phyloP scores from a whole-genome alignment of 2,113 vertebrate species.

The Sula dactylatra region DNA sequence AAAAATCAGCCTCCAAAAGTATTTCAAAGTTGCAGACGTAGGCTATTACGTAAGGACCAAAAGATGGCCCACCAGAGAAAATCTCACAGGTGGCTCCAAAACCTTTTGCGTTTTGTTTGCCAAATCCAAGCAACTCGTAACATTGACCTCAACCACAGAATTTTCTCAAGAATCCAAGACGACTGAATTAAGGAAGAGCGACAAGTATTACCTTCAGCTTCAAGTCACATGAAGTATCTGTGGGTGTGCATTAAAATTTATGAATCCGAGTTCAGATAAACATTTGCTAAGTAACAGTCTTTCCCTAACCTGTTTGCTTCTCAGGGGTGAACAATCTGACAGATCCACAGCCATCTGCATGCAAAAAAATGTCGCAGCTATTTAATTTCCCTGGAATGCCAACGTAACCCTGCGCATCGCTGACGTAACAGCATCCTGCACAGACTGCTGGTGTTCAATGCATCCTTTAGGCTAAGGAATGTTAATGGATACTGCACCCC shows the following conservation, averaged over 20 bases:
- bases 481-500: background rate
- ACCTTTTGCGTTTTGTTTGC: background rate
- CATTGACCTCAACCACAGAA: background rate
- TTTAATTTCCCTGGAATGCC: background rate
- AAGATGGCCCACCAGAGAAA: background rate
- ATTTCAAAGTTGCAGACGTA: background rate
- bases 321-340: background rate
- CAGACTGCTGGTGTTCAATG: background rate
- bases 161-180: background rate
- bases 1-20: background rate
- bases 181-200: background rate
- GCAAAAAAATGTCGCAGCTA: background rate
- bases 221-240: constrained; percentile 15
- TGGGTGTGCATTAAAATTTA: constrained; percentile 40
- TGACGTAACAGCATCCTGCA: background rate
- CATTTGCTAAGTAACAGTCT: background rate
- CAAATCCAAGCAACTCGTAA: background rate
- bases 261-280: constrained; percentile 1
- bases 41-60: background rate
- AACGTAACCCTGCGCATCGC: background rate
- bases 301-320: background rate
- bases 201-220: constrained; percentile 8
- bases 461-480: background rate
- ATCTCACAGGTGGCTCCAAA: background rate
- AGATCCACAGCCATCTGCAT: background rate